These are phyloP conservation scores for Entomobrya multifasciata DNA, from an alignment of 2,888 invertebrate genomes.

Conservation along the genomic window DNA sequence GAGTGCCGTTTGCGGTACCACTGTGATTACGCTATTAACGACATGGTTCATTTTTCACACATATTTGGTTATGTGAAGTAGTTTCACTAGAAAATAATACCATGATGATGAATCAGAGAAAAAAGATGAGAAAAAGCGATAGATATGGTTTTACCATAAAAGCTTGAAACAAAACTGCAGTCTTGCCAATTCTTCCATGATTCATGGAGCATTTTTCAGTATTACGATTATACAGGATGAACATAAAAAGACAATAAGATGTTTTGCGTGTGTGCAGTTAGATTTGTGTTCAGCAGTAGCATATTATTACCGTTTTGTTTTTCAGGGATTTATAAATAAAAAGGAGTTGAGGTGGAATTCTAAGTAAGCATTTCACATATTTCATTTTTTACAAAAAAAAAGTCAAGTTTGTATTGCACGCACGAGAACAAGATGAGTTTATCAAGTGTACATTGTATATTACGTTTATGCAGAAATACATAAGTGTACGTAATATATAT, in stretches of 20 bases:
- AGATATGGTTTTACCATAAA: no score
- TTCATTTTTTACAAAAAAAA: constrained; percentile 52
- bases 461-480: no score
- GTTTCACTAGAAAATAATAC: no score
- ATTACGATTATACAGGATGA: not conserved
- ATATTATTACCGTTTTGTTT: no score
- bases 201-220: not conserved
- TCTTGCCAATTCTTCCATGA: no score
- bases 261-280: no score
- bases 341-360: not conserved
- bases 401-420: not conserved
- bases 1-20: constrained; percentile 17
- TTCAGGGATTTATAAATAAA: no score
- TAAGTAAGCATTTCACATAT: constrained; percentile 48
- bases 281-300: no score
- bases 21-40: not conserved
- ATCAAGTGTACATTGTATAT: not conserved
- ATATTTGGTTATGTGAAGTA: no score
- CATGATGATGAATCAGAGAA: no score
- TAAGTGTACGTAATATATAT: not conserved
- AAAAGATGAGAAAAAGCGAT: not conserved
- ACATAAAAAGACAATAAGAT: not conserved
- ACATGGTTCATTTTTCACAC: not conserved
- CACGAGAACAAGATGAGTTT: constrained; percentile 18
- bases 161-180: no score